A percentile compares a stretch with the other conserved stretches of the same genome.
Evolutionary conservation across 53 echinoderm and acorn worm genomes (phyloP).

Genomic region (Paracentrotus lividus): DNA sequence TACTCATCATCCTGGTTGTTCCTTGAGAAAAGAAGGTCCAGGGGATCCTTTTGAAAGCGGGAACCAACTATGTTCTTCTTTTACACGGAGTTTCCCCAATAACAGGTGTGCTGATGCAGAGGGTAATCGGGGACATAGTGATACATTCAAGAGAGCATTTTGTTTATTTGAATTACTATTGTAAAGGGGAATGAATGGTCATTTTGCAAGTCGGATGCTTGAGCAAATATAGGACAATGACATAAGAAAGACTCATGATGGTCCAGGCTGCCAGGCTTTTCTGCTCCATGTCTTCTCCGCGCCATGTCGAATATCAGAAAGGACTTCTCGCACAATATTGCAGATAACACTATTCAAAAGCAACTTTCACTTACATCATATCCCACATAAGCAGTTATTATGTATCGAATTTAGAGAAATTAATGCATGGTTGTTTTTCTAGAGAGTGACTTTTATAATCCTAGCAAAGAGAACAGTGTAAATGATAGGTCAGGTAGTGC

Average conservation of each 20-base stretch:
- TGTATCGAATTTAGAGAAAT: no score
- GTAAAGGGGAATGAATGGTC: constrained; percentile 42
- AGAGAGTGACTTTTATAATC: no score
- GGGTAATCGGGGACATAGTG: constrained; percentile 17
- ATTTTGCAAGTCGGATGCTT: constrained; percentile 18
- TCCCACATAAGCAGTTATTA: no score
- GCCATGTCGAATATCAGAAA: no score
- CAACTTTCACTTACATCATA: no score
- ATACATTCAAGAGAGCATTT: constrained; percentile 50
- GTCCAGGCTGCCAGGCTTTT: no score
- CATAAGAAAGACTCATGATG: constrained; percentile 33
- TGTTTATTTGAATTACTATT: constrained; percentile 54
- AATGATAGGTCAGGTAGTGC: no score
- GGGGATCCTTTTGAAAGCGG: constrained; percentile 7
- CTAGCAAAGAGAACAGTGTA: no score
- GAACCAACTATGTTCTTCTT: not conserved
- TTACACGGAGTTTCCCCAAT: constrained; percentile 21
- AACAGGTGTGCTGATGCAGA: constrained; percentile 45
- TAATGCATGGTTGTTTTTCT: no score
- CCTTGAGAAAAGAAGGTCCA: not conserved
- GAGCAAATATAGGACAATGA: constrained; percentile 23
- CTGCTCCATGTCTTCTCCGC: not conserved
- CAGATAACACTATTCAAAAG: no score
- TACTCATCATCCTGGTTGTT: not conserved
- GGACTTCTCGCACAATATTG: no score